phyloP scores from a whole-genome alignment of 1,140 invertebrate genomes.

The Drosophila burlai region DNA sequence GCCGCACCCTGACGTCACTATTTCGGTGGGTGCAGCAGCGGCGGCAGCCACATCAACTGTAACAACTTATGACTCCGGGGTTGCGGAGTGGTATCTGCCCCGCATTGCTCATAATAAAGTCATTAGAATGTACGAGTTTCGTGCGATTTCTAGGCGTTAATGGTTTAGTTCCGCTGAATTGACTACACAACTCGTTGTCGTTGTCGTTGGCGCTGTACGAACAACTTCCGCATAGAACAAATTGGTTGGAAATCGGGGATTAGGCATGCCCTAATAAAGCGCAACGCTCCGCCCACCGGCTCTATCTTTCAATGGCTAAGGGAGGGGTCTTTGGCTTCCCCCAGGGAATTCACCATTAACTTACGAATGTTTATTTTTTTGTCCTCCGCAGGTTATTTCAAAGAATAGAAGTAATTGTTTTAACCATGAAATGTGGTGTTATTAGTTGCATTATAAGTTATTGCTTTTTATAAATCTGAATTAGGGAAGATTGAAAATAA shows the following conservation, averaged over 20 bases:
- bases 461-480: background rate
- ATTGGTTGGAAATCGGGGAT: conserved; percentile 40
- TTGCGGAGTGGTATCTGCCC: conserved; percentile 49
- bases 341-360: background rate
- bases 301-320: background rate
- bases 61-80: conserved; percentile 37
- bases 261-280: conserved; percentile 40
- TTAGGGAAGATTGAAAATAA: no score
- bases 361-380: background rate
- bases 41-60: conserved; percentile 44
- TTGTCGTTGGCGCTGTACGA: conserved; percentile 14
- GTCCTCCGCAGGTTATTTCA: background rate
- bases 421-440: background rate
- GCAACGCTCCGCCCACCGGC: conserved; percentile 5
- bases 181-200: conserved; percentile 43
- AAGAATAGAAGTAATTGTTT: background rate
- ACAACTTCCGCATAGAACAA: conserved; percentile 67
- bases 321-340: conserved; percentile 6
- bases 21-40: conserved; percentile 68
- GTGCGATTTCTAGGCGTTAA: conserved; percentile 66
- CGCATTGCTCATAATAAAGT: conserved; percentile 81
- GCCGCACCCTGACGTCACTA: conserved; percentile 79
- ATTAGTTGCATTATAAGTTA: background rate
- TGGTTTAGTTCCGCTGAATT: conserved; percentile 80
- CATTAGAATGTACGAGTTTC: conserved; percentile 75